Conservation (phyloP, 2,888 invertebrate genomes). For the Oscheius onirici region DNA sequence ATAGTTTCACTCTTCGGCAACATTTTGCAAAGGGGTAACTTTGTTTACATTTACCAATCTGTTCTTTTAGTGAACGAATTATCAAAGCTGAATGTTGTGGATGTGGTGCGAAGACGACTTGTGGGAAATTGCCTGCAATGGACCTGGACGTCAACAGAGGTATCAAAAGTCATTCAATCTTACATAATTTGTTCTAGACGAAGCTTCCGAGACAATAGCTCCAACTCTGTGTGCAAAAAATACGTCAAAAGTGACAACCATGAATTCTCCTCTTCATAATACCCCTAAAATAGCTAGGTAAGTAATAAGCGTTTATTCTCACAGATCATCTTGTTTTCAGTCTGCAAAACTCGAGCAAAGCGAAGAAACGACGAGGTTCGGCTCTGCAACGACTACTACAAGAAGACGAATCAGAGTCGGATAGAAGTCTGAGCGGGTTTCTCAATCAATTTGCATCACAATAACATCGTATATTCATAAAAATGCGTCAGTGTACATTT, state of each 20-base stretch:
- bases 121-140: not conserved
- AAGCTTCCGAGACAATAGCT: not conserved
- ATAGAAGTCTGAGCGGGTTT: slow-evolving; percentile 24
- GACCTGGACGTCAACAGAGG: not conserved
- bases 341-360: slow-evolving; percentile 12
- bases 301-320: not conserved
- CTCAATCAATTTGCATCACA: slow-evolving; percentile 22
- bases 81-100: slow-evolving; percentile 6
- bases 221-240: not conserved
- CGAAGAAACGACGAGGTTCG: slow-evolving; percentile 30
- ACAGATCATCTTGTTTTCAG: slow-evolving; percentile 23
- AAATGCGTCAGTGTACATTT: slow-evolving; percentile 72
- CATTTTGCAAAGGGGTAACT: not conserved
- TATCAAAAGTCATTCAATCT: not conserved
- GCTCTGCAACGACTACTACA: slow-evolving; percentile 26
- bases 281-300: not conserved
- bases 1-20: not conserved
- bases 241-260: not conserved
- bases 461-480: slow-evolving; percentile 6
- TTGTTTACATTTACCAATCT: not conserved
- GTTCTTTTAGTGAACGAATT: not conserved
- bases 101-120: not conserved
- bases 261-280: not conserved
- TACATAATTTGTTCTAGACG: not conserved
- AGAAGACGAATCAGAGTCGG: slow-evolving; percentile 31